Conservation (phyloP, 1,140 invertebrate genomes). For the Drosophila santomea region DNA sequence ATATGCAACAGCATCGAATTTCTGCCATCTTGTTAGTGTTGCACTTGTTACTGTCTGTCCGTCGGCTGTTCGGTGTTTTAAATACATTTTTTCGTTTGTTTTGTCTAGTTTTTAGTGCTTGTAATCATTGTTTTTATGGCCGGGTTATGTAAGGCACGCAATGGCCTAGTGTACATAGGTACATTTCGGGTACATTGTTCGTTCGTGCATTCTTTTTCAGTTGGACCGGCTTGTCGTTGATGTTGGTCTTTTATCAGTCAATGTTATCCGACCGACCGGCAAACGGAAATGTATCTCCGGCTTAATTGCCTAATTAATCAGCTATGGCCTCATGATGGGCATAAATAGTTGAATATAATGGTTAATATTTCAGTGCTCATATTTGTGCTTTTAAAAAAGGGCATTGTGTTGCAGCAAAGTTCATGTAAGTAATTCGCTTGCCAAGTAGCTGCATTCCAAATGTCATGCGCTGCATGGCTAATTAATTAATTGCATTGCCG, state of each 20-base stretch:
- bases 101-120: constrained; percentile 25
- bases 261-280: constrained; percentile 57
- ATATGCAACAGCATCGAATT: not conserved
- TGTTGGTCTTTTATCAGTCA: constrained; percentile 62
- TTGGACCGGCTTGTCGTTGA: constrained; percentile 19
- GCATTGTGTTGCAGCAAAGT: not conserved
- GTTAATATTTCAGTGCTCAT: constrained; percentile 1
- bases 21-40: constrained; percentile 39
- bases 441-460: constrained; percentile 8
- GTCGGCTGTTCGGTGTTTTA: constrained; percentile 27
- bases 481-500: constrained; percentile 3
- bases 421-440: constrained; percentile 3
- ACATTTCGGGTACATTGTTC: constrained; percentile 36
- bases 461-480: not conserved
- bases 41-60: constrained; percentile 46
- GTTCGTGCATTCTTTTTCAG: constrained; percentile 30
- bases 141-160: constrained; percentile 57
- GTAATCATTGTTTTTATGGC: constrained; percentile 36
- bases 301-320: constrained; percentile 41
- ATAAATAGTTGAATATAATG: constrained; percentile 26
- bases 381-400: constrained; percentile 5
- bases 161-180: constrained; percentile 32
- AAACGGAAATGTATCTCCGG: constrained; percentile 64
- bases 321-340: constrained; percentile 13
- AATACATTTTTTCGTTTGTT: constrained; percentile 41